Percentiles rank a stretch among this genome's conserved stretches.
Conservation (phyloP, 1,140 invertebrate species). For the Caenorhabditis elegans region DNA sequence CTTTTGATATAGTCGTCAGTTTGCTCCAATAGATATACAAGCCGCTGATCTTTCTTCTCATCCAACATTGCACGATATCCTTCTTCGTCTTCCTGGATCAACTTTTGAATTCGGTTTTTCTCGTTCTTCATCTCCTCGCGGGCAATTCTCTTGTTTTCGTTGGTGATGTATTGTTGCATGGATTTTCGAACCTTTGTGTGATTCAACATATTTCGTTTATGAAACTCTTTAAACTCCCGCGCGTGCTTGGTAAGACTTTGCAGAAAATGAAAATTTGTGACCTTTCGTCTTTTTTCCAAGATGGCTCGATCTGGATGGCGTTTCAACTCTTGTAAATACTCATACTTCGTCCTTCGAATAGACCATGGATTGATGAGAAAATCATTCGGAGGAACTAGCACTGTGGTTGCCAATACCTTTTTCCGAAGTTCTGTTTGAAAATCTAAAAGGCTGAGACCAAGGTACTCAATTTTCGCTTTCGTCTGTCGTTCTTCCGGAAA, state of each 20-base stretch:
- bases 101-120: slow-evolving; percentile 92
- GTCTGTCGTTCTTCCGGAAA: background rate
- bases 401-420: background rate
- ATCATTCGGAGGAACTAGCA: background rate
- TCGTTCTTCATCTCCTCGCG: slow-evolving; percentile 97
- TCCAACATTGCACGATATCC: slow-evolving; percentile 89
- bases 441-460: background rate
- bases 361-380: slow-evolving; percentile 4
- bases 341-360: background rate
- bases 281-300: background rate
- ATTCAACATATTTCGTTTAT: slow-evolving; percentile 79
- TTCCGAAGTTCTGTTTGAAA: background rate
- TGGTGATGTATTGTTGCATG: slow-evolving; percentile 90
- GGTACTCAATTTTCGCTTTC: background rate
- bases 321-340: background rate
- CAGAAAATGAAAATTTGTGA: background rate
- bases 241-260: slow-evolving; percentile 16
- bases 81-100: slow-evolving; percentile 81
- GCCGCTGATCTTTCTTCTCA: slow-evolving; percentile 97
- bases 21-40: slow-evolving; percentile 94
- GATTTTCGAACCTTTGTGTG: slow-evolving; percentile 88
- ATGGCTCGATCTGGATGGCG: background rate
- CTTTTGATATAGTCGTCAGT: slow-evolving; percentile 97
- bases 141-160: slow-evolving; percentile 95
- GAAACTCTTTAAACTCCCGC: slow-evolving; percentile 36